Conservation (phyloP, 2,113 vertebrate species). For the Gopherus flavomarginatus region DNA sequence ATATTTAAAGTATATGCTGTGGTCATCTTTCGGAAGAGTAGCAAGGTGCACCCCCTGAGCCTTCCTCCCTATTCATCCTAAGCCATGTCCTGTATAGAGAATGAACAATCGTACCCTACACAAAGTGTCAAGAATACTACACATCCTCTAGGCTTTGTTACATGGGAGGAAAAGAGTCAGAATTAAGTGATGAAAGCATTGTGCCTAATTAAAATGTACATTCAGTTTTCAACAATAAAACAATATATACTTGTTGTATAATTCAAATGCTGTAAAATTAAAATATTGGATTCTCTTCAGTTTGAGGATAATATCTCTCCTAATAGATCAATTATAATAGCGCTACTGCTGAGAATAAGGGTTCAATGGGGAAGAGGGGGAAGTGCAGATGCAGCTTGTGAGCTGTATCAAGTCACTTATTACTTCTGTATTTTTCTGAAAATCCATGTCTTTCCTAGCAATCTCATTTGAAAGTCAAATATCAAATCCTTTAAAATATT, state of each 20-base stretch:
- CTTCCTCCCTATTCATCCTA: neutral
- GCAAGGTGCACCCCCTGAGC: neutral
- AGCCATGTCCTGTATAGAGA: neutral
- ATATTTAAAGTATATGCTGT: neutral
- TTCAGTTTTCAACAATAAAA: constrained; percentile 48
- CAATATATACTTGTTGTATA: neutral
- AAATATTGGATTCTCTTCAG: constrained; percentile 10
- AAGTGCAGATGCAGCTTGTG: constrained; percentile 1
- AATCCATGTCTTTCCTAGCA: neutral
- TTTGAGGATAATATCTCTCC: constrained; percentile 26
- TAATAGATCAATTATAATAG: constrained; percentile 23
- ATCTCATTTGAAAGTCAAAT: neutral
- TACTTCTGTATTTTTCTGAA: neutral
- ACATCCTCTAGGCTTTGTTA: neutral
- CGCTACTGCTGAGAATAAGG: neutral
- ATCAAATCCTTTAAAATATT: neutral
- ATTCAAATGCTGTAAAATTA: neutral
- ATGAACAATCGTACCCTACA: neutral
- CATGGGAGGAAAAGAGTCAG: neutral
- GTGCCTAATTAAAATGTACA: constrained; percentile 3
- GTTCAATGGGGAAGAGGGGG: constrained; percentile 11
- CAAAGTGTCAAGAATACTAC: neutral
- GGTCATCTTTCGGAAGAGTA: neutral
- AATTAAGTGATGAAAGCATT: constrained; percentile 9
- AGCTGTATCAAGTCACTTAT: neutral